Conservation (phyloP, 2,888 invertebrate genomes). For the Cataglyphis altisquamis region DNA sequence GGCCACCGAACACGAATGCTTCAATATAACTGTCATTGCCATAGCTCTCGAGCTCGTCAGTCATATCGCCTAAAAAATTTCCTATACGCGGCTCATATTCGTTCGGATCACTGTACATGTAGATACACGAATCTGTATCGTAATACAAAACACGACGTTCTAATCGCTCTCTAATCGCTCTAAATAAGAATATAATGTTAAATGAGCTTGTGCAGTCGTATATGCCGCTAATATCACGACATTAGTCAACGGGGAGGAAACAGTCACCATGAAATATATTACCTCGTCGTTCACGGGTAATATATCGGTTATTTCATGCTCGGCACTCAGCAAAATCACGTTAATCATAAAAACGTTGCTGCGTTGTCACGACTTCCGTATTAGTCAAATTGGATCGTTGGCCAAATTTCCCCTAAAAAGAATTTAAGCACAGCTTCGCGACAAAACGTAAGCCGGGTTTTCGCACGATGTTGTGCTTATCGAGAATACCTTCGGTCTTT, state of each 20-base stretch:
- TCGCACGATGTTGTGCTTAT: neutral
- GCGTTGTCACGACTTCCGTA: neutral
- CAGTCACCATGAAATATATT: neutral
- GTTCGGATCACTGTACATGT: no score
- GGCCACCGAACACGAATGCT: neutral
- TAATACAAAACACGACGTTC: neutral
- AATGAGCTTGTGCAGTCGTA: neutral
- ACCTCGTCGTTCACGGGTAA: neutral
- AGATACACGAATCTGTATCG: no score
- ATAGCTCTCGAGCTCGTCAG: neutral
- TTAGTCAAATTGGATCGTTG: neutral
- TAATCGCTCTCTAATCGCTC: neutral
- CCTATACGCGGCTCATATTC: no score
- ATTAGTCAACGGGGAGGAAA: neutral
- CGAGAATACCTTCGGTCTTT: neutral
- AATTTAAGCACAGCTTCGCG: neutral
- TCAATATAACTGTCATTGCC: neutral
- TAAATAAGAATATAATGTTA: neutral
- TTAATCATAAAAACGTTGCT: neutral
- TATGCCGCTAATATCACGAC: neutral
- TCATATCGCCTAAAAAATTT: no score
- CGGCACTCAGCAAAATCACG: neutral
- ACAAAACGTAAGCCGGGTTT: slow-evolving; percentile 2
- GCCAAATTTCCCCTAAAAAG: neutral
- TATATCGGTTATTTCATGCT: neutral